A percentile compares a stretch with the other conserved stretches of the same genome.
Evolutionary conservation across 2,113 vertebrate species (phyloP).

Genomic region (Asarcornis scutulata): DNA sequence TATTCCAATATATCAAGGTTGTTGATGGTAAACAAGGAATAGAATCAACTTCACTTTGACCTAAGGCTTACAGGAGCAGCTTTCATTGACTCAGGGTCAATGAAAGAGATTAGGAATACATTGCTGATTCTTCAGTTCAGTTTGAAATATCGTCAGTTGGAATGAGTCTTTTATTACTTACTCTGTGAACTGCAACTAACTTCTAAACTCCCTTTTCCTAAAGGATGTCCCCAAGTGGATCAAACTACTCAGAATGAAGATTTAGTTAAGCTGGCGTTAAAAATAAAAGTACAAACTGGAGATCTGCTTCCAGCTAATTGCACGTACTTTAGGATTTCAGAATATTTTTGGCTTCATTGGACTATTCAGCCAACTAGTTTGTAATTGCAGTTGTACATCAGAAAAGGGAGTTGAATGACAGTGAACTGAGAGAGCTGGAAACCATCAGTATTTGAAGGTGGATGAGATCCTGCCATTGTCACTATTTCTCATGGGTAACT

Average conservation of each 20-base stretch:
- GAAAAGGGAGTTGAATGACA: background rate
- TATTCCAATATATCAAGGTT: background rate
- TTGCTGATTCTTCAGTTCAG: background rate
- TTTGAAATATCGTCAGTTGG: constrained; percentile 9
- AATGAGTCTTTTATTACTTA: background rate
- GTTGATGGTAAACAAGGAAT: background rate
- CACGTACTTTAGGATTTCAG: background rate
- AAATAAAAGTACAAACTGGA: background rate
- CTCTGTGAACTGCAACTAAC: background rate
- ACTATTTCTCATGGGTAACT: background rate
- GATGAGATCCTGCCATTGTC: background rate
- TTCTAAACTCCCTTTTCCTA: background rate
- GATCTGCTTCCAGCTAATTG: background rate
- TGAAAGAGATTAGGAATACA: background rate
- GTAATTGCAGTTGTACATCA: background rate
- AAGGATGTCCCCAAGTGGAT: background rate
- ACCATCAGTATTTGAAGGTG: background rate
- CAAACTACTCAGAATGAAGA: background rate
- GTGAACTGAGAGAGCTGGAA: background rate
- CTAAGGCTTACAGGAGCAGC: background rate
- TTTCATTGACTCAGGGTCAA: background rate
- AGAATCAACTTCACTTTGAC: background rate
- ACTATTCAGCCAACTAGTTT: background rate
- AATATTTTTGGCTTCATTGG: background rate
- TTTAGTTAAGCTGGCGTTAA: background rate